Evolutionary conservation across 1,140 invertebrate species (phyloP).

Genomic region (Oppia nitens): DNA sequence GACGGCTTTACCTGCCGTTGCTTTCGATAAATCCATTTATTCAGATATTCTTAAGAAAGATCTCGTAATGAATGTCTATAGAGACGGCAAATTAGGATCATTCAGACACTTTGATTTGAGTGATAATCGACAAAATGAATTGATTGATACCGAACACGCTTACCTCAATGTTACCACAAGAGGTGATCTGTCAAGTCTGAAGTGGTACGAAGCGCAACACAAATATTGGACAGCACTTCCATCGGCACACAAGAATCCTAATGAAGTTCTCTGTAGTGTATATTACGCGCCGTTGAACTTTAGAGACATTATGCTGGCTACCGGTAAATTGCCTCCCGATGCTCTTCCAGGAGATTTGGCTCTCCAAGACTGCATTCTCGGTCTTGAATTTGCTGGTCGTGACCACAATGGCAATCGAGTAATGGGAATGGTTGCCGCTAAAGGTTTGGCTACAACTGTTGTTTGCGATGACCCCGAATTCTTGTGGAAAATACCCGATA

Average conservation of each 20-base stretch:
- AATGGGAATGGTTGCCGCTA: conserved; percentile 83
- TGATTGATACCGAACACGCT: conserved; percentile 50
- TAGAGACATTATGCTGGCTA: conserved; percentile 42
- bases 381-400: conserved; percentile 72
- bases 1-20: not conserved
- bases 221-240: conserved; percentile 27
- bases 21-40: conserved; percentile 17
- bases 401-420: conserved; percentile 51
- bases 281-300: conserved; percentile 25
- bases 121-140: conserved; percentile 35
- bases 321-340: conserved; percentile 85
- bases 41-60: conserved; percentile 42
- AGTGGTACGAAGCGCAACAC: conserved; percentile 80
- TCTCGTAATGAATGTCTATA: conserved; percentile 59
- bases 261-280: conserved; percentile 56
- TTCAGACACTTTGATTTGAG: conserved; percentile 43
- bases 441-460: conserved; percentile 72
- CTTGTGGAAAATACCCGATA: conserved; percentile 73
- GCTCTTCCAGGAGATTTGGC: conserved; percentile 46
- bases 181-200: conserved; percentile 70
- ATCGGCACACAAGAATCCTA: conserved; percentile 23
- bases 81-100: conserved; percentile 57
- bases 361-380: conserved; percentile 24
- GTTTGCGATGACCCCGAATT: conserved; percentile 59
- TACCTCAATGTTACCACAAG: conserved; percentile 76